Evolutionary conservation across 2,113 vertebrate genomes (phyloP).

Genomic region (Oncorhynchus tshawytscha): DNA sequence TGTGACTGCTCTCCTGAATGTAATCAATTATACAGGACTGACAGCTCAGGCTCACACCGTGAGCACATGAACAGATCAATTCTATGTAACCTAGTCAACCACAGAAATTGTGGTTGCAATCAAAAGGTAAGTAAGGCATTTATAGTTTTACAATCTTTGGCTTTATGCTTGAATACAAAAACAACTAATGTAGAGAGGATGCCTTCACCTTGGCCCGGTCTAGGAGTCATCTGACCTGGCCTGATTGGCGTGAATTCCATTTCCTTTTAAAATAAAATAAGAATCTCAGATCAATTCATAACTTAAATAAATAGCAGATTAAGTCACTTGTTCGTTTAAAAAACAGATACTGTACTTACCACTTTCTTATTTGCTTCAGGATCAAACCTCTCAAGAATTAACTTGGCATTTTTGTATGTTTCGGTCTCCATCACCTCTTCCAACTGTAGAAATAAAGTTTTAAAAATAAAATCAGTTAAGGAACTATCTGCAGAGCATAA

Average conservation of each 20-base stretch:
- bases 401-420: slow-evolving; percentile 94
- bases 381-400: slow-evolving; percentile 97
- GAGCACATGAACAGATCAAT: no score
- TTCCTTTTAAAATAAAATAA: slow-evolving; percentile 73
- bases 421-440: slow-evolving; percentile 99
- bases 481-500: no score
- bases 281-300: slow-evolving; percentile 4
- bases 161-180: no score
- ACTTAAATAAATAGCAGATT: neutral
- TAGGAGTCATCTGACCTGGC: slow-evolving; percentile 78
- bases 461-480: neutral
- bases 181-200: no score
- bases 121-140: no score
- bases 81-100: no score
- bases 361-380: slow-evolving; percentile 87
- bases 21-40: no score
- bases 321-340: neutral
- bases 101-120: no score
- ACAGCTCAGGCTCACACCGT: no score
- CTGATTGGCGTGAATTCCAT: slow-evolving; percentile 80
- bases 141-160: no score
- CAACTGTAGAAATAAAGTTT: slow-evolving; percentile 73
- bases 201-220: slow-evolving; percentile 87
- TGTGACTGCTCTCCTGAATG: no score
- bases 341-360: neutral